Evolutionary conservation across 2,888 invertebrate genomes (phyloP), one percentile per base, ranked within the genome.

Genomic region (Chymomyza fuscimana): DNA sequence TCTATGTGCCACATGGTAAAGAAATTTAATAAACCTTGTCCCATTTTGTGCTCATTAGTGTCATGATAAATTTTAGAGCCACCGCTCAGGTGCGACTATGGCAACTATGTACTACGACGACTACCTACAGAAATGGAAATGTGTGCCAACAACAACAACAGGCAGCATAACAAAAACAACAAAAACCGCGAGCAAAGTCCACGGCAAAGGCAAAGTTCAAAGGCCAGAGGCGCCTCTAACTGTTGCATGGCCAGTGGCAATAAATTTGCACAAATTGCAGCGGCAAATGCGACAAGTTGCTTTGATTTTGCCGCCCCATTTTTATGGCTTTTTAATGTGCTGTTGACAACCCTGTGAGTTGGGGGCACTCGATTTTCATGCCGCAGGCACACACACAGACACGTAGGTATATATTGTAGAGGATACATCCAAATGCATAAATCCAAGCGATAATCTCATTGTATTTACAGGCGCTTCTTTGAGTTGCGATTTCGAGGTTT

Each of bases 21-120:
- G 82, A 86, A 84, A 86, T 84, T 84, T 84, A 86, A 83, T 86
- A 84, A 84, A 83, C 82, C 79, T 86, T 86, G 84, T 86, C 86
- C 83, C 70, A 85, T 84, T 86, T 86, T 82, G 82, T 81, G 84
- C 83, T 84, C 84, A 84, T 84, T 84, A 84, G 84, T 84, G 86
- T 86, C 84, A 86, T 85, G 83, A 84, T 84, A 84, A 84, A 84
- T 84, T 80, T 80, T 71, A 68, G 71, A 73, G 73, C 79, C 59
- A 15, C 36, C 46, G 40, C n/a, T n/a, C 19, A 10, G 51, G 16
- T 50, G 22, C 50, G 25, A 50, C 63, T 60, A 67, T 71, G 80
- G 69, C 70, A 74, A 32, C 32, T 32, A 5, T 32, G 32, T 7
- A 32, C 32, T 7, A 32, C 9, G 32, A 9, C 32, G 32, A 32